Base-by-base conservation (phyloP, 2,113 vertebrate genomes). In the Fulmarus glacialis region DNA sequence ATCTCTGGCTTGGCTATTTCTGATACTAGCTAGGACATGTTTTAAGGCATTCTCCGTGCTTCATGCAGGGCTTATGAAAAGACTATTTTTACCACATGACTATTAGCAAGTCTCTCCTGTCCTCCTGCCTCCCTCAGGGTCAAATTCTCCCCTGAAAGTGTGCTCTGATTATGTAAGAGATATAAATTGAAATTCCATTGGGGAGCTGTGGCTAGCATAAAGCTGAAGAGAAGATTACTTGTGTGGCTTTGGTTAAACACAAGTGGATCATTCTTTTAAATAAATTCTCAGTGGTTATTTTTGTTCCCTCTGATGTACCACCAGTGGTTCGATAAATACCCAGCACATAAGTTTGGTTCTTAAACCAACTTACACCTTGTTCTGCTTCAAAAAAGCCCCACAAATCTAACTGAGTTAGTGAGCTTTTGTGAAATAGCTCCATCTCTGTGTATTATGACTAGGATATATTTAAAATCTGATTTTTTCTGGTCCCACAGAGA, bases 61-160 rank as follows among this genome's bases (percentile, higher is more conserved):
- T 83, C 50, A 43, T 52, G 63, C 81, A 64, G 82, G 26, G 59
- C 55, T 89, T 94, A 90, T 73, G 82, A 94, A 95, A 96, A 92
- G 50, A n/a, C 67, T 82, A 26, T 90, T 92, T 96, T 94, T 88
- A 88, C 66, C 58, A 78, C 24, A 96, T 74, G 36, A 59, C 72
- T 83, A 70, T 93, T 88, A 97, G 62, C 59, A 82, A 89, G 63
- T 47, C 36, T 77, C 34, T 82, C 19, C 71, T 80, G 58, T 40
- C 52, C 48, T 91, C 27, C 82, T 92, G 67, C 22, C 45, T 81
- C 63, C 38, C 67, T 92, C 55, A 59, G 71, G 82, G 88, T 95
- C 90, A 90, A 73, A 77, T 66, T 86, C 24, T 86, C 32, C 15
- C 50, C 45, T 86, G 38, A 83, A 88, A 70, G 12, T 55, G 68